Percentiles rank a stretch among this genome's conserved stretches.
Evolutionary conservation across 2,113 vertebrate genomes (phyloP).

Genomic region (Excalfactoria chinensis): DNA sequence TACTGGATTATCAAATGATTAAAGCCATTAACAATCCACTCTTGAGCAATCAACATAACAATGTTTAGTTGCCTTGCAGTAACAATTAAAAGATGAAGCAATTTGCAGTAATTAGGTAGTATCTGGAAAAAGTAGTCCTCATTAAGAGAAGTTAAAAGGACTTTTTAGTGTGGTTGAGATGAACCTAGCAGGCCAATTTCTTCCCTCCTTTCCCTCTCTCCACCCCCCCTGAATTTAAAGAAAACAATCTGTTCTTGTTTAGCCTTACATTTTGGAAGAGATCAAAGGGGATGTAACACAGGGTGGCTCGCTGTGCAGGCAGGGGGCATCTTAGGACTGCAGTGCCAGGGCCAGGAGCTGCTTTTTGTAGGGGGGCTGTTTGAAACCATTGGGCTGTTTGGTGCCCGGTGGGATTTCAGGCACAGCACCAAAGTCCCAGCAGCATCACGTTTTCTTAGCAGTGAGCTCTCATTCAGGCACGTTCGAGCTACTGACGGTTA

Average conservation of each 20-base stretch:
- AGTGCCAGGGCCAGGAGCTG: background rate
- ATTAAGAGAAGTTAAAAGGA: slow-evolving; percentile 79
- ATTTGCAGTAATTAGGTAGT: slow-evolving; percentile 83
- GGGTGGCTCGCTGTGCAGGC: background rate
- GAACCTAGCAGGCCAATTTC: slow-evolving; percentile 67
- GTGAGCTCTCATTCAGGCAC: rapidly evolving
- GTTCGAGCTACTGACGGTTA: background rate
- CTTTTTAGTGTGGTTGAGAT: slow-evolving; percentile 63
- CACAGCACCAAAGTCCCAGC: background rate
- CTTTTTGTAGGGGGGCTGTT: background rate
- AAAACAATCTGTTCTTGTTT: slow-evolving; percentile 69
- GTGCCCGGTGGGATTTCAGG: background rate
- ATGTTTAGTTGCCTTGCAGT: slow-evolving; percentile 83
- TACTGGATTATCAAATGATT: slow-evolving; percentile 81
- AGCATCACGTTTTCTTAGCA: background rate
- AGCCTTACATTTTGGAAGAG: slow-evolving; percentile 59
- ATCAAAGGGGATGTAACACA: slow-evolving; percentile 46
- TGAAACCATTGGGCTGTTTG: no score
- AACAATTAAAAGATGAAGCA: slow-evolving; percentile 82
- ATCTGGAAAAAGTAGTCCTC: slow-evolving; percentile 77
- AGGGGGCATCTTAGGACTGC: rapidly evolving
- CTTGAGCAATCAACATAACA: slow-evolving; percentile 80
- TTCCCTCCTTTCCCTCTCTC: background rate
- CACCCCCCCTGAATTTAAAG: slow-evolving; percentile 12
- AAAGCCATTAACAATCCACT: slow-evolving; percentile 81